These are phyloP conservation scores for Trichacis sp. DNA, from an alignment of 2,888 invertebrate genomes.

Conservation along the genomic window DNA sequence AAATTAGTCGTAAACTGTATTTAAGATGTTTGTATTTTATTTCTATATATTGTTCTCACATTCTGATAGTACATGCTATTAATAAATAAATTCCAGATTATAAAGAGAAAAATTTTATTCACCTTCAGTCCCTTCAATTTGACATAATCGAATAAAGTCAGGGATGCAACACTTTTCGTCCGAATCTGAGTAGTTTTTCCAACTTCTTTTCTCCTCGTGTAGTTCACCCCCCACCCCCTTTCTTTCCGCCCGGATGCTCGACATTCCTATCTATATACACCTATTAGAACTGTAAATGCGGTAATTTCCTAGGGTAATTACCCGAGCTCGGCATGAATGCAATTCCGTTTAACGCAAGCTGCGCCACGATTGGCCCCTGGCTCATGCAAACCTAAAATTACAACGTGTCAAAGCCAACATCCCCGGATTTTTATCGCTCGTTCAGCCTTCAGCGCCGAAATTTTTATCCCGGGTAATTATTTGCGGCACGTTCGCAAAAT, in stretches of 20 bases:
- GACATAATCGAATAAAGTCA: conserved; percentile 48
- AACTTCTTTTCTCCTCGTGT: too few species aligned
- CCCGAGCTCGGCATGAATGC: conserved; percentile 48
- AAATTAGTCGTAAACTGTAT: too few species aligned
- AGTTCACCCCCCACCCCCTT: too few species aligned
- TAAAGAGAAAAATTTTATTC: too few species aligned
- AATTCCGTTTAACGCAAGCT: conserved; percentile 51
- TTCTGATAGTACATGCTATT: too few species aligned
- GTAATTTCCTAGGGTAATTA: conserved; percentile 59
- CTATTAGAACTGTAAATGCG: conserved; percentile 62
- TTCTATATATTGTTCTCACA: too few species aligned
- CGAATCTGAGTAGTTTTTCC: too few species aligned
- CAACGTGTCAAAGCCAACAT: conserved; percentile 13
- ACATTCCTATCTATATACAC: conserved; percentile 54
- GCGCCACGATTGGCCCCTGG: conserved; percentile 22
- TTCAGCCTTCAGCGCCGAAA: not conserved
- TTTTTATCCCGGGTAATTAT: conserved; percentile 1
- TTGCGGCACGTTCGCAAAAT: not conserved
- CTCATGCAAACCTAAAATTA: conserved; percentile 49
- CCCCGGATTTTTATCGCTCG: not conserved
- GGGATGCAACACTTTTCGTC: too few species aligned
- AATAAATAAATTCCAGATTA: too few species aligned
- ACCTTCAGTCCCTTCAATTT: too few species aligned
- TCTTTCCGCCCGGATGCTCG: conserved; percentile 43
- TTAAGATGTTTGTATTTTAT: too few species aligned